Evolutionary conservation across 2,113 vertebrate genomes (phyloP).

Genomic region (Barnardius zonarius): DNA sequence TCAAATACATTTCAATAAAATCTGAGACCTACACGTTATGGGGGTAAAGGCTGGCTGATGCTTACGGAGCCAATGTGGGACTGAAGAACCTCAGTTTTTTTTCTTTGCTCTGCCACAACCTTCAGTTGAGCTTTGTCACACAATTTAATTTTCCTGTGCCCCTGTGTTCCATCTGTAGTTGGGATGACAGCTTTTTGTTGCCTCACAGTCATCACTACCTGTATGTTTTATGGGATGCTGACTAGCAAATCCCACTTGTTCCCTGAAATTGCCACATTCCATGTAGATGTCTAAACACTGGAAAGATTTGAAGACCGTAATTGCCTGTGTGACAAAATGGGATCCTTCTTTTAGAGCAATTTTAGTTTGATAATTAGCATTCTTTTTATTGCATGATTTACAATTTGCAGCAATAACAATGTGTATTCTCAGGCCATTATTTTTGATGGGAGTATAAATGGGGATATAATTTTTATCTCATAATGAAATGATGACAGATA

Average conservation of each 20-base stretch:
- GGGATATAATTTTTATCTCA: constrained; percentile 49
- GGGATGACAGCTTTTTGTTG: background rate
- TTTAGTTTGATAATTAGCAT: background rate
- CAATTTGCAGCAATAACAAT: constrained; percentile 36
- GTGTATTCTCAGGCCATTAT: constrained; percentile 42
- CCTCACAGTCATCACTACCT: background rate
- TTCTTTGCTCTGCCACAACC: background rate
- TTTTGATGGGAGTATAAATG: constrained; percentile 23
- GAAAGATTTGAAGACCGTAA: background rate
- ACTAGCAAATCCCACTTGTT: background rate
- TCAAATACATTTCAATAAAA: background rate
- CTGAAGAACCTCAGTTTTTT: background rate
- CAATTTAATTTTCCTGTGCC: background rate
- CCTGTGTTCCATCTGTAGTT: background rate
- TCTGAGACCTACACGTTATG: background rate
- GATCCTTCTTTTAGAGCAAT: background rate
- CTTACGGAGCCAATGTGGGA: background rate
- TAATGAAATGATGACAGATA: constrained; percentile 54
- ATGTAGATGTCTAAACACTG: background rate
- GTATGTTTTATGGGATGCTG: background rate
- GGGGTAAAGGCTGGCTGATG: background rate
- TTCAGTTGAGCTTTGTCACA: background rate
- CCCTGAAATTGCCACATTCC: background rate
- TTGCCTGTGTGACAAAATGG: background rate
- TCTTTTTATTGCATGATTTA: constrained; percentile 7